Percentiles rank a stretch among this genome's conserved stretches.
These are phyloP conservation scores for Phataginus tetradactyla DNA, from an alignment of 2,797 vertebrate genomes.

Conservation along the genomic window DNA sequence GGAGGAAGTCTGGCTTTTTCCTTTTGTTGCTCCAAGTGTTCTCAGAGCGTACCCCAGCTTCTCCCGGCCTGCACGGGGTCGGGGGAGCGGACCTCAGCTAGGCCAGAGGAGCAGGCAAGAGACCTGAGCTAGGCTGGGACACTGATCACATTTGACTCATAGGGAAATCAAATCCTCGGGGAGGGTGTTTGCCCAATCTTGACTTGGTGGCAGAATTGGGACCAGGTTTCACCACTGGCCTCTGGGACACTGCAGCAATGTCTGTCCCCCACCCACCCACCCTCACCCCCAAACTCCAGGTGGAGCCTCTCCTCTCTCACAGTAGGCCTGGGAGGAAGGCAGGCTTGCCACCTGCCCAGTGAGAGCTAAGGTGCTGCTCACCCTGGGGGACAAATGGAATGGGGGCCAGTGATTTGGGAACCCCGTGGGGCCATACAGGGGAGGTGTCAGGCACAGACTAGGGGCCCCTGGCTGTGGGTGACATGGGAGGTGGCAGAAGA, in stretches of 20 bases:
- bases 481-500: not conserved
- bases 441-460: not conserved
- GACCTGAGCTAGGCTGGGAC: not conserved
- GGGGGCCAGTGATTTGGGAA: not conserved
- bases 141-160: not conserved
- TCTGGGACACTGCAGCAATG: not conserved
- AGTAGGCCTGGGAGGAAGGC: not conserved
- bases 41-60: not conserved
- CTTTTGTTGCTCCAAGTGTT: not conserved
- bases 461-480: not conserved
- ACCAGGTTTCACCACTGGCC: not conserved
- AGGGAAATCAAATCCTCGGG: not conserved
- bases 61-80: not conserved
- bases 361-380: not conserved
- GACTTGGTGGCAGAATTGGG: not conserved
- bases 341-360: not conserved
- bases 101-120: not conserved
- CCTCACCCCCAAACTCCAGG: not conserved
- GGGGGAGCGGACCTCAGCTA: not conserved
- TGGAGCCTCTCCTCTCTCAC: not conserved
- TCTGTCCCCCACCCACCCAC: accelerated
- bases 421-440: not conserved
- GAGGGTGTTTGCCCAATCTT: not conserved
- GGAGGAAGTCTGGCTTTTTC: not conserved
- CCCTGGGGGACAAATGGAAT: not conserved